phyloP scores from a whole-genome alignment of 2,888 invertebrate species.

The Dicranocentrus wangi region DNA sequence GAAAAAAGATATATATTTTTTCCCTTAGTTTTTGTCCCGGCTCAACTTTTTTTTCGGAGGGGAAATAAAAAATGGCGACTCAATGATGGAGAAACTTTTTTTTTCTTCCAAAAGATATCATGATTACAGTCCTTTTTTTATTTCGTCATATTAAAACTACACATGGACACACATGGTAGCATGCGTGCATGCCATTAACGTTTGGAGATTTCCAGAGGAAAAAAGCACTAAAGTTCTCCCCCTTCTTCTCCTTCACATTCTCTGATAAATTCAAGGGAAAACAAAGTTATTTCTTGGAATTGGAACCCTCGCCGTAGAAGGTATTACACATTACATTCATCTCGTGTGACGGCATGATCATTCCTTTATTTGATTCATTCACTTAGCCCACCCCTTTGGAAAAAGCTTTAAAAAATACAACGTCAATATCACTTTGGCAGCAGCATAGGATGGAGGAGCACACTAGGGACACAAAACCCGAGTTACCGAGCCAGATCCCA shows the following conservation, averaged over 20 bases:
- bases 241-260: not conserved
- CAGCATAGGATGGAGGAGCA: not conserved
- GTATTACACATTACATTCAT: not conserved
- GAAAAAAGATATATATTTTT: no score
- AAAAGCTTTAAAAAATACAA: constrained; percentile 9
- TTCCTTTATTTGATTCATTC: constrained; percentile 45
- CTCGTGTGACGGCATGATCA: constrained; percentile 17
- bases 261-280: constrained; percentile 28
- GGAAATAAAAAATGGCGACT: constrained; percentile 3
- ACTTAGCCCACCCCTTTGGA: constrained; percentile 29
- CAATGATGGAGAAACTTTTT: constrained; percentile 38
- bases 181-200: constrained; percentile 40
- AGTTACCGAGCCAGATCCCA: constrained; percentile 45
- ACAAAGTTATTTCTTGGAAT: constrained; percentile 34
- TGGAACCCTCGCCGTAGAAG: constrained; percentile 13
- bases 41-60: no score
- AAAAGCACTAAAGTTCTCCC: not conserved
- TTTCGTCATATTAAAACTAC: constrained; percentile 7
- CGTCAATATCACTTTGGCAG: constrained; percentile 35
- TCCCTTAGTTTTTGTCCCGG: no score
- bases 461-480: not conserved
- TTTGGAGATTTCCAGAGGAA: not conserved
- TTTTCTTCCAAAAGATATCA: not conserved
- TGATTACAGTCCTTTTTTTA: not conserved
- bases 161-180: constrained; percentile 24